Percentiles rank a stretch among this genome's conserved stretches.
Conservation (phyloP, 2,797 vertebrate genomes). For the Pygocentrus nattereri region DNA sequence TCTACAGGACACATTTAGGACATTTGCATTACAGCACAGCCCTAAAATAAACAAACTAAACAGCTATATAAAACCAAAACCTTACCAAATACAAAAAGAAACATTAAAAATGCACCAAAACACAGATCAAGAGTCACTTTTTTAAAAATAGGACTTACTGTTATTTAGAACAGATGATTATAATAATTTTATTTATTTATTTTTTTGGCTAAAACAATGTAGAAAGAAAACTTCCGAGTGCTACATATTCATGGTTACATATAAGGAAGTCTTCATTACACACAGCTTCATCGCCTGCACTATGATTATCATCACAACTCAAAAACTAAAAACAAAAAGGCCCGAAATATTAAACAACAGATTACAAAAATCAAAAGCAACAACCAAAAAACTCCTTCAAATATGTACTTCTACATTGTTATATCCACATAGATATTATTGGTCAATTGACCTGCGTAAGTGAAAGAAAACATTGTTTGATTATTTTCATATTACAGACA, state of each 20-base stretch:
- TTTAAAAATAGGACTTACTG: background rate
- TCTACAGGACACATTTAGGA: constrained; percentile 72
- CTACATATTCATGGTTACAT: constrained; percentile 13
- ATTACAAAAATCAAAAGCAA: background rate
- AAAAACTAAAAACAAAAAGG: background rate
- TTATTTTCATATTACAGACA: background rate
- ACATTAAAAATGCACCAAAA: constrained; percentile 49
- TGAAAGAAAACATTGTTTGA: background rate
- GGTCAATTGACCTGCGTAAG: background rate
- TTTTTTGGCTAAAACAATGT: constrained; percentile 18
- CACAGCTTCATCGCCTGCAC: background rate
- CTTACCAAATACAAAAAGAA: constrained; percentile 53
- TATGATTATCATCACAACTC: constrained; percentile 26
- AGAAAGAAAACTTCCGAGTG: constrained; percentile 5
- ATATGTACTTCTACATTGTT: background rate
- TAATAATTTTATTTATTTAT: background rate
- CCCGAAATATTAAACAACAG: background rate
- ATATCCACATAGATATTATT: background rate
- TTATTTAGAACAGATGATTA: background rate
- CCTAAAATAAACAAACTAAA: constrained; percentile 65
- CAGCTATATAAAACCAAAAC: constrained; percentile 68
- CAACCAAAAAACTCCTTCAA: background rate
- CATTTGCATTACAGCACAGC: constrained; percentile 67
- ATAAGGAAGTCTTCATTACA: constrained; percentile 5
- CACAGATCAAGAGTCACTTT: constrained; percentile 53